Conservation (phyloP, 2,113 vertebrate genomes). For the Tragulus kanchil region DNA sequence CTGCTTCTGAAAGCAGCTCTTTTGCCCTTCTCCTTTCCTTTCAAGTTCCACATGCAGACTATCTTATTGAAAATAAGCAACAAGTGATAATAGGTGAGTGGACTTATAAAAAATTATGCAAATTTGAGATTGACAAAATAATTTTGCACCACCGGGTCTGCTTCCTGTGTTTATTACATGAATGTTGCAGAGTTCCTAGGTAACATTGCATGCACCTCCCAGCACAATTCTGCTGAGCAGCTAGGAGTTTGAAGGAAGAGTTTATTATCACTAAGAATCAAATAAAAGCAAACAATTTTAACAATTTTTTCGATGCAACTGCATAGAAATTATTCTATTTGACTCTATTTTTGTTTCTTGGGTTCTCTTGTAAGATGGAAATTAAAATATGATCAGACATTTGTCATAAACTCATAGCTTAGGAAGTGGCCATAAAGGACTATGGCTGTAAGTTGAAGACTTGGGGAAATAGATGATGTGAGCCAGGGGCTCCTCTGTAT, state of each 20-base stretch:
- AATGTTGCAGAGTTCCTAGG: slow-evolving; percentile 39
- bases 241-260: not conserved
- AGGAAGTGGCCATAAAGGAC: not conserved
- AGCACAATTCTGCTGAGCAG: slow-evolving; percentile 21
- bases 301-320: not conserved
- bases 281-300: not conserved
- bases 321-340: not conserved
- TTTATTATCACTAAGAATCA: not conserved
- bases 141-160: slow-evolving; percentile 53
- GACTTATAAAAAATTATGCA: slow-evolving; percentile 43
- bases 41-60: too few relatives aligned
- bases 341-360: not conserved
- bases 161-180: slow-evolving; percentile 64
- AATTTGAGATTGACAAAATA: slow-evolving; percentile 43
- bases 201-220: not conserved
- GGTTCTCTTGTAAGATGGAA: not conserved
- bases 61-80: too few relatives aligned
- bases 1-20: not conserved
- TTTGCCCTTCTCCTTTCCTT: not conserved
- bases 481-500: not conserved
- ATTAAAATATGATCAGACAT: not conserved
- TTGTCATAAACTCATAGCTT: not conserved
- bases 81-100: not conserved
- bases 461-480: not conserved
- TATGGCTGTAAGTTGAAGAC: not conserved